Evolutionary conservation across 2,797 vertebrate genomes (phyloP), one percentile per base, ranked within the genome.

Genomic region (Knipowitschia caucasica): DNA sequence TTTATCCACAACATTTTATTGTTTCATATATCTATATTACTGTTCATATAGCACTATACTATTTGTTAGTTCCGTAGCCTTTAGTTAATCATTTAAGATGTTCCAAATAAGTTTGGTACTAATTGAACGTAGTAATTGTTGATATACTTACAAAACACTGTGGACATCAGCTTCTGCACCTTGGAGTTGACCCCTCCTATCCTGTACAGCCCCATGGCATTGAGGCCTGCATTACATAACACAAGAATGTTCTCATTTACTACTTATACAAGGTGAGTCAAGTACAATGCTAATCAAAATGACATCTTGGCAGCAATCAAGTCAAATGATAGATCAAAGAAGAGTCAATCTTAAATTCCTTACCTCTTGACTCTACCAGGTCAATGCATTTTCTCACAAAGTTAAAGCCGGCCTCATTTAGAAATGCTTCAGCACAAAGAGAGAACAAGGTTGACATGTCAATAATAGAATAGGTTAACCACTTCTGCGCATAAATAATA

Each of bases 121-220:
- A n/a, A n/a, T n/a, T n/a, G n/a, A n/a, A n/a, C n/a, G n/a, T n/a
- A n/a, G n/a, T n/a, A n/a, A n/a, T n/a, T n/a, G 8, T 15, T 18
- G 10, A 9, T 20, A 23, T 38, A 66, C 93, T 93, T 91, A 98
- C 97, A 95, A 84, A 99, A 99, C 33, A 93, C 84, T 2, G 94
- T 94, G 25, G 91, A 94, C 96, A 99, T 98, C 70, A 99, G 88
- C 78, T 94, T 95, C 84, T 99, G 96, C 1, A 99, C 96, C 85
- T 98, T 99, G 40, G 96, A 99, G 77, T 98, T 99, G 50, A 99
- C 96, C 1, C 96, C 96, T 65, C 95, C 95, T 66, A 96, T 98
- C 82, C 96, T 91, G 87, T 99, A 99, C 20, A 99, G 88, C 0
- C 96, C 96, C 87, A 97, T 88, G 30, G 94, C 93, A 40, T 91